Evolutionary conservation across 2,888 invertebrate genomes (phyloP).

Genomic region (Lamproptera curius): DNA sequence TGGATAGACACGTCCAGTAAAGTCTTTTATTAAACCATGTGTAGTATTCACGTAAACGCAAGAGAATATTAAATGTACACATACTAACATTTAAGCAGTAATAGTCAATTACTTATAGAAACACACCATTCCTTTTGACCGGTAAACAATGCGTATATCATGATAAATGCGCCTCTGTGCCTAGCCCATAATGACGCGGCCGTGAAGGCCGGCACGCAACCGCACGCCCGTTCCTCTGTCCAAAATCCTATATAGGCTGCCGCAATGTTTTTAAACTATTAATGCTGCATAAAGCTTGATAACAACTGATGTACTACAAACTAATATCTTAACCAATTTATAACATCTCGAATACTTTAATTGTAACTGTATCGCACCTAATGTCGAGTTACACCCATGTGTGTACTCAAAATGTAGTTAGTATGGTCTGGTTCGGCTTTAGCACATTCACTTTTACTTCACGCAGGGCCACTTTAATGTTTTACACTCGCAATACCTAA

Average conservation of each 20-base stretch:
- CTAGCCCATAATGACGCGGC: constrained; percentile 4
- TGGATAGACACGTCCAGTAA: too few relatives aligned
- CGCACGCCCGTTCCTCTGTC: not conserved
- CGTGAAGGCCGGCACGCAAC: not conserved
- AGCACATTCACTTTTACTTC: too few relatives aligned
- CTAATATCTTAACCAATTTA: not conserved
- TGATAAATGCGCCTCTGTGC: not conserved
- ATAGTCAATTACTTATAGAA: too few relatives aligned
- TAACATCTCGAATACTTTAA: not conserved
- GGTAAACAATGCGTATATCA: constrained; percentile 9
- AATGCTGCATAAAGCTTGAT: not conserved
- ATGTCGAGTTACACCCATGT: not conserved
- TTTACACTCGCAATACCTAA: too few relatives aligned
- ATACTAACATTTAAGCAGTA: too few relatives aligned
- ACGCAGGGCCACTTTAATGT: too few relatives aligned
- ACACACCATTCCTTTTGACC: too few relatives aligned
- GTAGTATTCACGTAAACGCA: too few relatives aligned
- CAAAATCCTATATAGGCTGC: not conserved
- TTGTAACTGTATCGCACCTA: not conserved
- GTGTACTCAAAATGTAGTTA: not conserved
- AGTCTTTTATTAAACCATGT: too few relatives aligned
- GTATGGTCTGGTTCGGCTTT: not conserved
- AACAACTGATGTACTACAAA: not conserved
- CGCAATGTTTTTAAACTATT: not conserved
- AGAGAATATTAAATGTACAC: too few relatives aligned